Evolutionary conservation across 1,140 invertebrate species (phyloP), one percentile per base, ranked within the genome.

Genomic region (Drosophila setifemur): DNA sequence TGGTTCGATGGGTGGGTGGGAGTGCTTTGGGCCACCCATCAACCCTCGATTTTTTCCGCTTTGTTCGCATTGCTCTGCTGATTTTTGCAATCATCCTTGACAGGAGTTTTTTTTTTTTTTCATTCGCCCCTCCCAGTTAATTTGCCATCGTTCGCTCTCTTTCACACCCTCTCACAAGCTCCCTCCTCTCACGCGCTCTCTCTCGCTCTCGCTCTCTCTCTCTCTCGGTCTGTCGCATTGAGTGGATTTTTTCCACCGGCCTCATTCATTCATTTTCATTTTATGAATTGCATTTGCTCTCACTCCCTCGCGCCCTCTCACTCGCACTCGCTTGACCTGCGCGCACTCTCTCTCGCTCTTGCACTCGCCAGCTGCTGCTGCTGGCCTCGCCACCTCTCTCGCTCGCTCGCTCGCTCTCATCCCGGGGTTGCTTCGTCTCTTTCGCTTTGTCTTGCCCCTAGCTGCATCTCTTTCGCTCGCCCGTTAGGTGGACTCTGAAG

Each of bases 221-320:
- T 7, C 42, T 53, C 55, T 50, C 45, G 35, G 23, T 35, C 45
- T 40, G 23, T 35, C 43, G 33, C 31, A 26, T 52, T n/a, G n/a
- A n/a, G n/a, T n/a, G 21, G 43, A 19, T 43, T 25, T 64, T 60
- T 44, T 47, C 35, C 37, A 39, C 33, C 35, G 37, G 37, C 47
- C 39, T 64, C 49, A 55, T 69, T 61, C 69, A 82, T 82, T 82
- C 69, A 85, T 85, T 83, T 73, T 83, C 78, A 85, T 83, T 83
- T 83, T 85, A 79, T 83, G 81, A 85, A 83, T 85, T 83, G 79
- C 79, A 83, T 83, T 83, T 83, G 70, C 58, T 49, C 63, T 73
- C 55, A 50, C 63, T 61, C 78, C 70, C 69, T 69, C 73, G 31
- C 53, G 31, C 39, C 40, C 44, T 72, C 42, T 40, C 53, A 55